Evolutionary conservation across 2,888 invertebrate genomes (phyloP).

Genomic region (Cheilosia impressa): DNA sequence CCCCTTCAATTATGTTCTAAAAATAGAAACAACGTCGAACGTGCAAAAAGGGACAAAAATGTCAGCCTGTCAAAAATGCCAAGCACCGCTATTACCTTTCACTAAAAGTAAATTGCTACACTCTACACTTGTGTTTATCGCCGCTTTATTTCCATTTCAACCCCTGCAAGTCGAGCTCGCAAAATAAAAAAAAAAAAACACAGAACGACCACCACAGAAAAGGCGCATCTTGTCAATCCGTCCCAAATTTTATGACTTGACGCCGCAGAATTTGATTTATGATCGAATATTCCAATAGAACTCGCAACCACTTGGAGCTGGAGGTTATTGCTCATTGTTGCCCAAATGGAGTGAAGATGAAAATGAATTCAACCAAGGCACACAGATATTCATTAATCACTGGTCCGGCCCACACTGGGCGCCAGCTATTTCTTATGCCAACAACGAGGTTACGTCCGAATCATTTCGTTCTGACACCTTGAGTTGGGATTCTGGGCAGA

Average conservation of each 20-base stretch:
- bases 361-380: slow-evolving; percentile 10
- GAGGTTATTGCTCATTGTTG: slow-evolving; percentile 9
- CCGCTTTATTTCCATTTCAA: not conserved
- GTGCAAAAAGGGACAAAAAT: not conserved
- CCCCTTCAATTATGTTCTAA: slow-evolving; percentile 6
- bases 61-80: slow-evolving; percentile 31
- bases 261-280: slow-evolving; percentile 53
- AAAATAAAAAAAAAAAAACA: not conserved
- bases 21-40: slow-evolving; percentile 18
- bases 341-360: slow-evolving; percentile 6
- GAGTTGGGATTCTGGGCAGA: not conserved
- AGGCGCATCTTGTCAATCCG: slow-evolving; percentile 48
- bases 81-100: slow-evolving; percentile 23
- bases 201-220: slow-evolving; percentile 12
- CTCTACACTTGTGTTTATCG: slow-evolving; percentile 36
- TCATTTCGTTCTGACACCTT: slow-evolving; percentile 36
- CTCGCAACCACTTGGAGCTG: not conserved
- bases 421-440: slow-evolving; percentile 32
- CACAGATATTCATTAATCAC: slow-evolving; percentile 50
- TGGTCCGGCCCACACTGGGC: not conserved
- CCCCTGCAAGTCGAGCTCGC: not conserved
- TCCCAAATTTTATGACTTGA: slow-evolving; percentile 50
- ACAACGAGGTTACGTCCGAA: slow-evolving; percentile 41
- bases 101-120: slow-evolving; percentile 21
- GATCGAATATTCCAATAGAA: slow-evolving; percentile 14